These are phyloP conservation scores for Sclerurus mexicanus DNA, from an alignment of 2,113 vertebrate genomes.

Conservation along the genomic window DNA sequence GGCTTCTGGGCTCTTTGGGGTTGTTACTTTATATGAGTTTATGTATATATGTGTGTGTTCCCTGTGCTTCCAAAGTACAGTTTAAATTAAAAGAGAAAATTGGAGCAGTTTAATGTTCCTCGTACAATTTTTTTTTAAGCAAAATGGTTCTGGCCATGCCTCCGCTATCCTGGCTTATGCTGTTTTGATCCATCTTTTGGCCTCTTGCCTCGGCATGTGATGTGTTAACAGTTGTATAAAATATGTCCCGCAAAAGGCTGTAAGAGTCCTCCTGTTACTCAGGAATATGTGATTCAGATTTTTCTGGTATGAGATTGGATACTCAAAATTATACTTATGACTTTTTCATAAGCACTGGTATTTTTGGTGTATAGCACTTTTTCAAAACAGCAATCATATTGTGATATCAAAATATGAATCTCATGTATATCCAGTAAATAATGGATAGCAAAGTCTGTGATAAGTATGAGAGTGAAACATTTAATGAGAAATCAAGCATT, in stretches of 20 bases:
- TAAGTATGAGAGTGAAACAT: background rate
- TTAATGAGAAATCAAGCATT: background rate
- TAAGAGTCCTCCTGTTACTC: background rate
- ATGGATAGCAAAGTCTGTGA: background rate
- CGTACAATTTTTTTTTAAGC: background rate
- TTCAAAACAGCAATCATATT: background rate
- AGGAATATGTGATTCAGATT: background rate
- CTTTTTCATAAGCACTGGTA: background rate
- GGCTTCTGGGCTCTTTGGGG: background rate
- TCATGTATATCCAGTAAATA: background rate
- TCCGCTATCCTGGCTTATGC: background rate
- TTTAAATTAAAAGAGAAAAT: constrained; percentile 45
- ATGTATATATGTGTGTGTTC: background rate
- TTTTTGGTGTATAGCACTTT: background rate
- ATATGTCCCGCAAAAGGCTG: background rate
- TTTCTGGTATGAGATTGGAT: background rate
- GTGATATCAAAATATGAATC: background rate
- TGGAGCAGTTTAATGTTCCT: constrained; percentile 41
- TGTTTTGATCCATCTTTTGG: constrained; percentile 15
- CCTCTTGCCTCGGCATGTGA: background rate
- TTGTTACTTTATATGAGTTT: background rate
- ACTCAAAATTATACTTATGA: background rate
- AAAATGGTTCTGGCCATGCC: background rate
- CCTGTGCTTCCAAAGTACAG: background rate
- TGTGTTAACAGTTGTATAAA: constrained; percentile 1